phyloP scores from a whole-genome alignment of 1,140 invertebrate species.

The Helicorthomorpha holstii region DNA sequence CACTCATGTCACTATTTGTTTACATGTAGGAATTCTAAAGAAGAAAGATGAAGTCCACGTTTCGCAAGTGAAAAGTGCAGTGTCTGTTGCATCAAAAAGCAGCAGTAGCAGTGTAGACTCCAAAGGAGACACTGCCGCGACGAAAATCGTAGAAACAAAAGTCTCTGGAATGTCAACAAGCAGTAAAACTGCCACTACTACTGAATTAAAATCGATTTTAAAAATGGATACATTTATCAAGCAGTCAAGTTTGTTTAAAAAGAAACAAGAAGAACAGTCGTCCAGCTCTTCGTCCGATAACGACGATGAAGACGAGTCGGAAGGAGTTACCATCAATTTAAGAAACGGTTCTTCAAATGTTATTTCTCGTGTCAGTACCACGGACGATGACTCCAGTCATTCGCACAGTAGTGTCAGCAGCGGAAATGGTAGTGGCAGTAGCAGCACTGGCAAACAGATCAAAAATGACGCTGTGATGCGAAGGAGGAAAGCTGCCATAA shows the following conservation, averaged over 20 bases:
- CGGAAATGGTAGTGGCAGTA: slow-evolving; percentile 35
- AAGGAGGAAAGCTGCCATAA: slow-evolving; percentile 20
- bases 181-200: background rate
- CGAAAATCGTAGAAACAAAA: background rate
- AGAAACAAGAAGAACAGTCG: background rate
- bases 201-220: background rate
- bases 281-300: background rate
- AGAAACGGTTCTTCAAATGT: slow-evolving; percentile 16
- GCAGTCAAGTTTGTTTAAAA: background rate
- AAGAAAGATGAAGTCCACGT: too few species aligned
- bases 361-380: slow-evolving; percentile 18
- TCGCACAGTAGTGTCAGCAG: background rate
- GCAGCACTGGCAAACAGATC: slow-evolving; percentile 37
- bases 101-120: too few species aligned
- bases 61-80: too few species aligned
- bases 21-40: too few species aligned
- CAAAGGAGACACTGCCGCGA: too few species aligned
- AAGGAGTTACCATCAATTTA: background rate
- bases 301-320: background rate
- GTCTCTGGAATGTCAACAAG: background rate
- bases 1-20: too few species aligned
- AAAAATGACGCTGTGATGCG: slow-evolving; percentile 29
- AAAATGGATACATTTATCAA: background rate
- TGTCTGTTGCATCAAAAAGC: too few species aligned
- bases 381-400: too few species aligned